phyloP scores from a whole-genome alignment of 2,888 invertebrate species.

The Caenorhabditis japonica region DNA sequence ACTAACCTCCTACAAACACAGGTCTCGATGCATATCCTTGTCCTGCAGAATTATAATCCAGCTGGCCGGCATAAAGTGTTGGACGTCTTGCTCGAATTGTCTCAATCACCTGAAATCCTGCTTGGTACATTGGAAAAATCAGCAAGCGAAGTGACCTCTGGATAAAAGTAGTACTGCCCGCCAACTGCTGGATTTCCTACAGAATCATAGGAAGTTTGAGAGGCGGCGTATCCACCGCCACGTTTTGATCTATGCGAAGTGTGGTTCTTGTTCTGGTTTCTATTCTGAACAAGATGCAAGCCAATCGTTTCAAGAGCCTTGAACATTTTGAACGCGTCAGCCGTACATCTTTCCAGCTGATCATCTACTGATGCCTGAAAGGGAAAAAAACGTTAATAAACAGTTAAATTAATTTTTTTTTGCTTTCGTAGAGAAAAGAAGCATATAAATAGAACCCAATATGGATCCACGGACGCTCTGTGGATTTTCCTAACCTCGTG shows the following conservation, averaged over 20 bases:
- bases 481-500: too few relatives aligned
- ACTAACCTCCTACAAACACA: constrained; percentile 36
- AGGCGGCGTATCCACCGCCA: constrained; percentile 22
- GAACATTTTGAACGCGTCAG: constrained; percentile 47
- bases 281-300: constrained; percentile 15
- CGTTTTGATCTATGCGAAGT: constrained; percentile 20
- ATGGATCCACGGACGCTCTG: too few relatives aligned
- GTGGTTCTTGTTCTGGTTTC: not conserved
- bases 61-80: constrained; percentile 22
- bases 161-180: constrained; percentile 48
- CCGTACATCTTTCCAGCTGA: constrained; percentile 25
- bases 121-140: not conserved
- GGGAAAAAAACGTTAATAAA: too few relatives aligned
- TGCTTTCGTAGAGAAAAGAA: too few relatives aligned
- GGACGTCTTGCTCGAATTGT: constrained; percentile 44
- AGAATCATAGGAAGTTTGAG: constrained; percentile 17
- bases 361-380: constrained; percentile 45
- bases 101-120: constrained; percentile 29
- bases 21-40: constrained; percentile 39
- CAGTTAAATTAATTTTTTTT: too few relatives aligned
- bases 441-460: too few relatives aligned
- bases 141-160: constrained; percentile 20
- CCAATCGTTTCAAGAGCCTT: constrained; percentile 47
- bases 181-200: constrained; percentile 5
- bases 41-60: constrained; percentile 28